These are phyloP conservation scores for Amphiduros pacificus DNA, from an alignment of 2,888 invertebrate species.

Conservation along the genomic window DNA sequence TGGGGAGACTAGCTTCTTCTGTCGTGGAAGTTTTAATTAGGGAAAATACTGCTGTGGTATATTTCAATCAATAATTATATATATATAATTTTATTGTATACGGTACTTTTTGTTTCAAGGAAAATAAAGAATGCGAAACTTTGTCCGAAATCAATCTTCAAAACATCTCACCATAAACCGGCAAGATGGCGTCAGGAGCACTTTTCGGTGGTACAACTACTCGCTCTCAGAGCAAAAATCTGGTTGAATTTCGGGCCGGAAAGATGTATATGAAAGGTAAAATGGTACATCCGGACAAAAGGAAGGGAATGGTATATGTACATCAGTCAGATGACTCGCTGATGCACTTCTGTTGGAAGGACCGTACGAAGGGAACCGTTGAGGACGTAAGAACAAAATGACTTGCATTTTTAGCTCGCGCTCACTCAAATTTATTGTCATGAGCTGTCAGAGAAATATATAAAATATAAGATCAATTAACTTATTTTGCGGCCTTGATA, in stretches of 20 bases:
- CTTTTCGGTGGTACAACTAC: slow-evolving; percentile 69
- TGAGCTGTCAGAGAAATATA: too few species aligned
- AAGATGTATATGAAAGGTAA: slow-evolving; percentile 93
- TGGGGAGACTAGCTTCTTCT: too few species aligned
- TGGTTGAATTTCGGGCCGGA: slow-evolving; percentile 93
- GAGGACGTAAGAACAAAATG: slow-evolving; percentile 80
- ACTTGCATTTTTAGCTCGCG: slow-evolving; percentile 2
- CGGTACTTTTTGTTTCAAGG: too few species aligned
- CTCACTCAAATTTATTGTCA: too few species aligned
- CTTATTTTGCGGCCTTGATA: too few species aligned
- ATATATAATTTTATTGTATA: too few species aligned
- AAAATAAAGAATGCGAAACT: too few species aligned
- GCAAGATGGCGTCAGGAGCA: slow-evolving; percentile 39
- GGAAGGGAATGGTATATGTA: slow-evolving; percentile 92
- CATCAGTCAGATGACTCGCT: slow-evolving; percentile 96
- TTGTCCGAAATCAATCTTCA: too few species aligned
- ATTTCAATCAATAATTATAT: too few species aligned
- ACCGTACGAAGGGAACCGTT: slow-evolving; percentile 85
- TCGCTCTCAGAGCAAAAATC: slow-evolving; percentile 73
- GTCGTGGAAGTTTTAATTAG: too few species aligned
- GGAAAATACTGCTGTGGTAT: too few species aligned
- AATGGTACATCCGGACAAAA: slow-evolving; percentile 81
- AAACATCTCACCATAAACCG: slow-evolving; percentile 1
- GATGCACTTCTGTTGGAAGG: slow-evolving; percentile 99
- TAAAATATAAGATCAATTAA: too few species aligned